These are phyloP conservation scores for Carassius auratus DNA, from an alignment of 2,113 vertebrate species.

Conservation along the genomic window DNA sequence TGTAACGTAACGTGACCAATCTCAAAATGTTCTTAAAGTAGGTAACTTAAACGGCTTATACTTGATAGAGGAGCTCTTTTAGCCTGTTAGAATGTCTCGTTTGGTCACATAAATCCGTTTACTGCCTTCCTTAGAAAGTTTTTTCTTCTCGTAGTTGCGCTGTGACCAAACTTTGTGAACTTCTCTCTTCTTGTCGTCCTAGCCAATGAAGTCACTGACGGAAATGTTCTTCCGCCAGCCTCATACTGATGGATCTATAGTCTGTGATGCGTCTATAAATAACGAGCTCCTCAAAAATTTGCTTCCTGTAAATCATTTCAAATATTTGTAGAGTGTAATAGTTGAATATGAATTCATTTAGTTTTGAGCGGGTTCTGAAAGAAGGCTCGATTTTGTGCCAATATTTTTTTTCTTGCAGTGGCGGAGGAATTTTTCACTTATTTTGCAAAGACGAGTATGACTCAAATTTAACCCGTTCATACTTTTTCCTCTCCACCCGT, in stretches of 20 bases:
- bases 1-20: constrained; percentile 30
- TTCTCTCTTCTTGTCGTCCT: constrained; percentile 52
- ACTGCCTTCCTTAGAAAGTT: neutral
- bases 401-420: constrained; percentile 55
- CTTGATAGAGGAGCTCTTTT: neutral
- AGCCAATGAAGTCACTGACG: constrained; percentile 55
- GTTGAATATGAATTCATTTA: neutral
- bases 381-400: neutral
- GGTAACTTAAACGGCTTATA: constrained; percentile 14
- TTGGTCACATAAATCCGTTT: constrained; percentile 51
- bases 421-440: constrained; percentile 81
- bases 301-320: neutral
- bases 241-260: constrained; percentile 60
- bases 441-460: constrained; percentile 69
- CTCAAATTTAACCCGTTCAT: constrained; percentile 78
- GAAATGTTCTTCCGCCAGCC: constrained; percentile 74
- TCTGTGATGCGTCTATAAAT: neutral
- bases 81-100: neutral
- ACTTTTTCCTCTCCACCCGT: constrained; percentile 51
- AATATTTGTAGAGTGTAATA: neutral
- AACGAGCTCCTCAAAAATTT: neutral
- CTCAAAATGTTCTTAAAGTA: constrained; percentile 46
- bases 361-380: neutral
- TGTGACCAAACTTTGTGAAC: constrained; percentile 55
- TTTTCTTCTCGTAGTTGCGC: constrained; percentile 23